Evolutionary conservation across 1,140 invertebrate genomes (phyloP), one percentile per base, ranked within the genome.

Genomic region (Drosophila nikananu): DNA sequence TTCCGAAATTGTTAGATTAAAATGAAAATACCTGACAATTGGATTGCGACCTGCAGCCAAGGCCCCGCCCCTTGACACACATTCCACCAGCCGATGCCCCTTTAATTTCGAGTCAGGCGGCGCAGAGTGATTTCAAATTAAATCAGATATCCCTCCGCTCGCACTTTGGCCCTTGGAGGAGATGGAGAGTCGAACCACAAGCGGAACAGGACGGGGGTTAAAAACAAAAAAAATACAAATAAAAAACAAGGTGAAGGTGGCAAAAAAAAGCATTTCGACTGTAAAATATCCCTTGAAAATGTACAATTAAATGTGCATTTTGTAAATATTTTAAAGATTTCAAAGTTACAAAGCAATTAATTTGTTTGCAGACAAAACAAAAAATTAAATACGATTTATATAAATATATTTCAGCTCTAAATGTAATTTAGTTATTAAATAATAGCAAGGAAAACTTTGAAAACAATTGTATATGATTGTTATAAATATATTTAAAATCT

Each of bases 21-120:
- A 90, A 82, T 90, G 81, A 91, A 57, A 90, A 90, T 90, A 83
- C 71, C 72, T 73, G 79, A 86, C 86, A 90, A 90, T 90, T 89
- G 81, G 83, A 89, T 89, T 89, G 81, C 63, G 81, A 54, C 62
- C 64, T 52, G 27, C 49, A 70, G 63, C 64, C 84, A 86, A 1
- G 39, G 37, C 12, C 19, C 41, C 57, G 35, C 13, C 42, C 54
- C 32, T 1, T 55, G 52, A 55, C 52, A 55, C 19, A 55, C 35
- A 39, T 23, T n/a, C n/a, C n/a, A n/a, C n/a, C n/a, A n/a, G n/a
- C n/a, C 37, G 48, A 49, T 49, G 37, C 57, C 63, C 30, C 25
- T 25, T 79, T 79, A 79, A 91, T 90, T 73, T 86, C 77, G 71
- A 84, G 86, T 65, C 79, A 73, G 78, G 81, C 51, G n/a, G 82